Evolutionary conservation across 2,797 vertebrate genomes (phyloP), one percentile per base, ranked within the genome.

Genomic region (Eupleurogrammus muticus): DNA sequence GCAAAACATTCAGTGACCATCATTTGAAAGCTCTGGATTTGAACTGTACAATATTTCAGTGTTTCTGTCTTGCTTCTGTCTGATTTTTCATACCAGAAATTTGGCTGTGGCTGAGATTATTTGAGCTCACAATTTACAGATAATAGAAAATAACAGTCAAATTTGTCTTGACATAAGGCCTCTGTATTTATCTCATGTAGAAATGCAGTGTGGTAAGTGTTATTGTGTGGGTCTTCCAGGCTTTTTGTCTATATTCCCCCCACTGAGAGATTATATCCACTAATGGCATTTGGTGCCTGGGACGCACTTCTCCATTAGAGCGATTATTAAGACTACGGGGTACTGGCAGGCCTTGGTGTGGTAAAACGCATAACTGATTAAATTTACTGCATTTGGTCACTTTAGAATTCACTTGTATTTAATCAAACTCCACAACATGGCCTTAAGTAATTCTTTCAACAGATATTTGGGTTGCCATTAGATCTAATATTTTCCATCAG

Each of bases 201-300:
- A 24, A 13, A 34, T 35, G 62, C 36, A 8, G 66, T 5, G 3
- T 35, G 20, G 17, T 24, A 38, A 64, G 19, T 23, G 34, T 63
- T 70, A 64, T 24, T 11, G 19, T 40, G 70, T 71, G 73, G 62
- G 64, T 74, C 5, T 38, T 80, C 32, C 20, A 21, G 64, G 28
- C 19, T 81, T 70, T 44, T 21, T 73, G 53, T 77, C 82, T 70
- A 67, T 38, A 59, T 76, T 75, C 49, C 21, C 54, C 54, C 47
- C 49, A 54, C 69, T 68, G 65, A 28, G 49, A 69, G 74, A 74
- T 84, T 64, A 61, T 17, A 70, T 59, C 13, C 50, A 53, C 53
- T 73, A 82, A 79, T 75, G 54, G 75, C 32, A 7, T 53, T 64
- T 51, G 55, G 71, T 66, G 44, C 60, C 66, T 14, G 24, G 51